These are phyloP conservation scores for Teleopsis dalmanni DNA, from an alignment of 1,140 invertebrate genomes.

Conservation along the genomic window DNA sequence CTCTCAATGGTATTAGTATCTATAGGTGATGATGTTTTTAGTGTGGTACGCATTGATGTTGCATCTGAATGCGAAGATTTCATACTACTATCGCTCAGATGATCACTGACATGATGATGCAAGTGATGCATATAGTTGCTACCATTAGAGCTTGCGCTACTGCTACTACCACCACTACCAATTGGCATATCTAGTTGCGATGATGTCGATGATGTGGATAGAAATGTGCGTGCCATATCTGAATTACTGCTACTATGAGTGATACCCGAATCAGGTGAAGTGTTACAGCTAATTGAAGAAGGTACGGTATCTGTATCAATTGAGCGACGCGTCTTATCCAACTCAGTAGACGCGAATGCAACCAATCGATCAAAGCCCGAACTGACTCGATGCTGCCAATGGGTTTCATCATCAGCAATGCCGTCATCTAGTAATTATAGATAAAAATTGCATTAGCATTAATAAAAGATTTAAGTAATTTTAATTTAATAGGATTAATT, in stretches of 20 bases:
- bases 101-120: conserved; percentile 18
- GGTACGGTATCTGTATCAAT: conserved; percentile 56
- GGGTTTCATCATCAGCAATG: conserved; percentile 51
- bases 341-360: conserved; percentile 75
- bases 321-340: conserved; percentile 66
- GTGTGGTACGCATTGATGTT: conserved; percentile 19
- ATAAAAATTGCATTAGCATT: too few relatives aligned
- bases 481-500: too few relatives aligned
- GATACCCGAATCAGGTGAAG: conserved; percentile 64
- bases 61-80: conserved; percentile 25
- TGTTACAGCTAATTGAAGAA: conserved; percentile 53
- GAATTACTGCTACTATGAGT: conserved; percentile 53
- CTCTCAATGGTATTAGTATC: conserved; percentile 42
- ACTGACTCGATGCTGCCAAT: conserved; percentile 76
- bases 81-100: conserved; percentile 37
- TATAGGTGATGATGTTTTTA: conserved; percentile 33
- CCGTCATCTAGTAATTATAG: conserved; percentile 45
- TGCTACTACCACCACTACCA: conserved; percentile 22
- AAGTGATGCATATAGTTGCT: conserved; percentile 1
- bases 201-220: conserved; percentile 46
- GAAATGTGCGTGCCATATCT: conserved; percentile 48
- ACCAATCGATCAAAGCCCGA: conserved; percentile 75
- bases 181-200: conserved; percentile 37
- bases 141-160: conserved; percentile 2
- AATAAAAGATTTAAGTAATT: too few relatives aligned